A percentile compares a stretch with the other conserved stretches of the same genome.
phyloP scores from a whole-genome alignment of 2,113 vertebrate genomes.

The Canis aureus region DNA sequence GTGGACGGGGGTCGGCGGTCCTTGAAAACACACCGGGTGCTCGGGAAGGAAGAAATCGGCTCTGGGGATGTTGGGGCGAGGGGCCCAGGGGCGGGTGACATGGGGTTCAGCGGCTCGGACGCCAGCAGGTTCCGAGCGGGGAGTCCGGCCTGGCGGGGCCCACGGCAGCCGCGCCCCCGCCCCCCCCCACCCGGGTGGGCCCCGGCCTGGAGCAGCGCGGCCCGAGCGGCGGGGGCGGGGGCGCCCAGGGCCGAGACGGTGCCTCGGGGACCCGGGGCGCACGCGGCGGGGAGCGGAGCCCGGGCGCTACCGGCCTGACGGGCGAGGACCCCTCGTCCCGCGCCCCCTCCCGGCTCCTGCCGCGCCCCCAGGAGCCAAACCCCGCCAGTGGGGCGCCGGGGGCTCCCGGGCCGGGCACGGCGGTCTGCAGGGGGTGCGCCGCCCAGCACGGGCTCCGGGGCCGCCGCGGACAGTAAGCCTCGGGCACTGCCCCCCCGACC shows the following conservation, averaged over 20 bases:
- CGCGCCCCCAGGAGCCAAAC: not conserved
- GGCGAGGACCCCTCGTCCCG: too few species aligned
- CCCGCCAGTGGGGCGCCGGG: not conserved
- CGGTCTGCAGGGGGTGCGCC: too few species aligned
- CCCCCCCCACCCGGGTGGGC: too few species aligned
- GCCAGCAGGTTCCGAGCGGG: too few species aligned
- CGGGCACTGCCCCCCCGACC: not conserved
- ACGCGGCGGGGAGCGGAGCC: too few species aligned
- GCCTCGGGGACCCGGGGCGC: too few species aligned
- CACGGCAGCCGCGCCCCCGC: not conserved
- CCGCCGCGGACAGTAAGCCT: too few species aligned
- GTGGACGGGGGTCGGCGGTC: too few species aligned
- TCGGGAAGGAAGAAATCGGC: not conserved
- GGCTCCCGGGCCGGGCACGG: fast-evolving
- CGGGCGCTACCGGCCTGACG: too few species aligned
- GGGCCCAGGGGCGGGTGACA: not conserved
- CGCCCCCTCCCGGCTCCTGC: not conserved
- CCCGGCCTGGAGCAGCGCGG: too few species aligned
- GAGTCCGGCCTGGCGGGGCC: not conserved
- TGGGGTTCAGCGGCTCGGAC: fast-evolving
- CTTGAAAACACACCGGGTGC: not conserved
- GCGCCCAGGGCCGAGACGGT: too few species aligned
- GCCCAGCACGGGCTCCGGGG: not conserved
- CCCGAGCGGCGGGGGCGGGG: too few species aligned
- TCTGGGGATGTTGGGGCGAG: fast-evolving